phyloP scores from a whole-genome alignment of 2,888 invertebrate species.

The Cataglyphis albicans region DNA sequence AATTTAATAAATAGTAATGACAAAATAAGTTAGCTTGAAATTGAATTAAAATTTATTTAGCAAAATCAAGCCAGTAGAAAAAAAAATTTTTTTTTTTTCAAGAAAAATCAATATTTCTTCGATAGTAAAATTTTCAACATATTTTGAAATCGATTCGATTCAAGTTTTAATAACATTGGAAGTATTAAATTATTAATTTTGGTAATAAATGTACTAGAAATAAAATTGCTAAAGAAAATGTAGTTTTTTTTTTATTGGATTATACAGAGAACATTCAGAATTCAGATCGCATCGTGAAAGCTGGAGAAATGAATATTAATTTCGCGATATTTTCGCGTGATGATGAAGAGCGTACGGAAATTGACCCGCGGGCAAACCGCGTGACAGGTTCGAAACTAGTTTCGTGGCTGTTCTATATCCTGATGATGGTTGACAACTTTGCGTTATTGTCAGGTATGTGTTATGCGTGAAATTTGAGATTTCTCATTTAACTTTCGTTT shows the following conservation, averaged over 20 bases:
- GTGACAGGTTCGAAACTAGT: slow-evolving; percentile 75
- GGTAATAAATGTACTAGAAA: not conserved
- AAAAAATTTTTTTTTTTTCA: not conserved
- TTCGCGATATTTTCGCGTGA: slow-evolving; percentile 62
- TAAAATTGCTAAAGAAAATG: not conserved
- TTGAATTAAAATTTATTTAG: not conserved
- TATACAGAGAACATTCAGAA: not conserved
- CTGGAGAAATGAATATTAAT: slow-evolving; percentile 69
- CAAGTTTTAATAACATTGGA: not conserved
- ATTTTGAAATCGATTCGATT: not conserved
- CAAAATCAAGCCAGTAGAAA: not conserved
- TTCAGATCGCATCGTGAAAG: slow-evolving; percentile 51
- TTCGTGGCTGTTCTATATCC: slow-evolving; percentile 62
- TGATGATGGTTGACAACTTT: slow-evolving; percentile 39
- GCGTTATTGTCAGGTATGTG: slow-evolving; percentile 56
- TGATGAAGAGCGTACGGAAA: slow-evolving; percentile 37
- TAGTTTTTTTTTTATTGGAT: slow-evolving; percentile 7
- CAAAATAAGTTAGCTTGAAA: slow-evolving; percentile 14
- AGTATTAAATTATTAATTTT: not conserved
- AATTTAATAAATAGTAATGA: not conserved
- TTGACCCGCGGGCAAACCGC: slow-evolving; percentile 48
- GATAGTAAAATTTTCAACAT: not conserved
- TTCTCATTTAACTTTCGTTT: slow-evolving; percentile 79
- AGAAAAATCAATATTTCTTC: not conserved
- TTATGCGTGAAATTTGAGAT: slow-evolving; percentile 66